Conservation (phyloP, 2,113 vertebrate species). For the Scytalopus superciliaris region DNA sequence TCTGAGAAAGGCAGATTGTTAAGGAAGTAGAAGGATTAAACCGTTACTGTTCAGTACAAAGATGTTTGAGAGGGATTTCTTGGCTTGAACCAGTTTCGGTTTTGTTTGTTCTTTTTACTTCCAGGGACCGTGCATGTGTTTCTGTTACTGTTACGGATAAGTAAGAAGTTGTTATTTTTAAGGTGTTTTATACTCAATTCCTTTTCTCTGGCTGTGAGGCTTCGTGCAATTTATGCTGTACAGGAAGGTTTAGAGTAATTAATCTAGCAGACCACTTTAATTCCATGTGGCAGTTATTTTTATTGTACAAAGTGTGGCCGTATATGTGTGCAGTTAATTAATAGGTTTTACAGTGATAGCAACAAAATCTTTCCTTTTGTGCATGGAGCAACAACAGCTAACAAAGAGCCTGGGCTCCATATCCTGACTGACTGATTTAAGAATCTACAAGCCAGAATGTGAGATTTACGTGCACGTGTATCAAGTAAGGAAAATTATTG, state of each 20-base stretch:
- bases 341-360: not conserved
- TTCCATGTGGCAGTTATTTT: not conserved
- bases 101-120: not conserved
- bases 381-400: constrained; percentile 1
- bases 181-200: not conserved
- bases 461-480: not conserved
- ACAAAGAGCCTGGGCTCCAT: constrained; percentile 32
- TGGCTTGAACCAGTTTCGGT: not conserved
- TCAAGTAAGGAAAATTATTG: not conserved
- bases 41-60: not conserved
- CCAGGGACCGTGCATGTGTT: not conserved
- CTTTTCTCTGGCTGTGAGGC: not conserved
- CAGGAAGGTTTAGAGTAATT: not conserved
- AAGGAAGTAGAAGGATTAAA: not conserved
- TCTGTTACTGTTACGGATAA: not conserved
- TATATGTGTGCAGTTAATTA: not conserved
- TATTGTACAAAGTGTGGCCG: not conserved
- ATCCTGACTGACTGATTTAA: constrained; percentile 24
- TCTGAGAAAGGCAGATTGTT: not conserved
- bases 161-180: not conserved
- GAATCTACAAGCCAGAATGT: not conserved
- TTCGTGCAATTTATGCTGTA: not conserved
- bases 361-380: constrained; percentile 20
- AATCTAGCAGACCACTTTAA: not conserved
- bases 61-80: not conserved